A percentile compares a stretch with the other conserved stretches of the same genome.
Evolutionary conservation across 1,140 invertebrate species (phyloP).

Genomic region (Tribolium madens): DNA sequence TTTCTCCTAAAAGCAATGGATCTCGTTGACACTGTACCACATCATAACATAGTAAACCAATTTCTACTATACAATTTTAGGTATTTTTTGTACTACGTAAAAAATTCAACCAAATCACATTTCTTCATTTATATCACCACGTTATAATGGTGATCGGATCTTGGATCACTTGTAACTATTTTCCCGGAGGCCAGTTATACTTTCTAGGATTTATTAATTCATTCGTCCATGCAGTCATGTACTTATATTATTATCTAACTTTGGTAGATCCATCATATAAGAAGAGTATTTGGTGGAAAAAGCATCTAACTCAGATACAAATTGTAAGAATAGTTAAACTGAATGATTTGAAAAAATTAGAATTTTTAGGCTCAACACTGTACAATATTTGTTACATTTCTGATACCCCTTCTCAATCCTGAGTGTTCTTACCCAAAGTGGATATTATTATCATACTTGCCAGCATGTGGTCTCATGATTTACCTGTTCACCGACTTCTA

Average conservation of each 20-base stretch:
- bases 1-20: constrained; percentile 16
- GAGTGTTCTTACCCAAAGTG: constrained; percentile 81
- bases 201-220: constrained; percentile 76
- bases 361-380: constrained; percentile 76
- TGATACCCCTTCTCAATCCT: constrained; percentile 73
- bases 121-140: constrained; percentile 92
- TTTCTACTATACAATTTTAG: constrained; percentile 61
- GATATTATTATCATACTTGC: constrained; percentile 70
- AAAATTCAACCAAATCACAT: constrained; percentile 85
- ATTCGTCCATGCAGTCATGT: constrained; percentile 85
- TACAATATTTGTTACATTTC: constrained; percentile 76
- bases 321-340: constrained; percentile 65
- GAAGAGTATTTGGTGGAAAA: constrained; percentile 79
- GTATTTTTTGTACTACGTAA: constrained; percentile 90
- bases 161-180: constrained; percentile 75
- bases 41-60: neutral
- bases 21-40: constrained; percentile 7
- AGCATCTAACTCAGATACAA: constrained; percentile 80
- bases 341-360: neutral
- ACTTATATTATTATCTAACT: constrained; percentile 80
- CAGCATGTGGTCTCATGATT: constrained; percentile 80
- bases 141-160: constrained; percentile 77
- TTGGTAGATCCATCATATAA: constrained; percentile 74
- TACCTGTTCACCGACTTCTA: constrained; percentile 89
- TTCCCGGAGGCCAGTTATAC: constrained; percentile 74